Percentiles rank a stretch among this genome's conserved stretches.
Conservation (phyloP, 1,140 invertebrate genomes). For the Drosophila guanche region DNA sequence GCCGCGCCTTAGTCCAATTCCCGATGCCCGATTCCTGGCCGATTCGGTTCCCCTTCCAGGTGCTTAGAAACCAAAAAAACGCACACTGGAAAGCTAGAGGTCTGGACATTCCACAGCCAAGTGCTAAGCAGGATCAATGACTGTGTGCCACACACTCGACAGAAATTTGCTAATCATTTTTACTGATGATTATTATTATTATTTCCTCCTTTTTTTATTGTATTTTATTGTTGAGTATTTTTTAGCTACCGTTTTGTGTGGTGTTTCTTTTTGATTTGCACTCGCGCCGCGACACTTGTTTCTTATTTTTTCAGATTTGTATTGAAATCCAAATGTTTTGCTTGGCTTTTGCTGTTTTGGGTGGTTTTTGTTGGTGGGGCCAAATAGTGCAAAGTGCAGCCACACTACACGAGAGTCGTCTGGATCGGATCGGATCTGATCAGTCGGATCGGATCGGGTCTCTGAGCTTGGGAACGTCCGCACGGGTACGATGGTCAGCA, state of each 20-base stretch:
- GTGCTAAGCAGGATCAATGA: constrained; percentile 29
- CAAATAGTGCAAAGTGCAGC: constrained; percentile 53
- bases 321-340: constrained; percentile 26
- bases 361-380: constrained; percentile 29
- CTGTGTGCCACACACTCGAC: constrained; percentile 22
- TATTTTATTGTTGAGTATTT: constrained; percentile 5
- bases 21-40: constrained; percentile 19
- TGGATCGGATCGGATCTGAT: too few relatives aligned
- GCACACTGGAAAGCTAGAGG: constrained; percentile 14
- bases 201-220: constrained; percentile 26
- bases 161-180: constrained; percentile 38
- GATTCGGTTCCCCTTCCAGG: too few relatives aligned
- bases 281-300: constrained; percentile 62
- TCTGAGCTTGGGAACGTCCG: constrained; percentile 77
- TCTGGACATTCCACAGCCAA: constrained; percentile 13
- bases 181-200: constrained; percentile 44
- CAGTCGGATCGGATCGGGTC: too few relatives aligned
- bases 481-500: constrained; percentile 83
- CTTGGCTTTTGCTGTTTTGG: constrained; percentile 33
- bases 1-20: constrained; percentile 73
- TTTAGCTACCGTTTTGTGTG: constrained; percentile 40
- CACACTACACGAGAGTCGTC: constrained; percentile 38
- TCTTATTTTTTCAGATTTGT: constrained; percentile 4
- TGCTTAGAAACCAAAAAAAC: constrained; percentile 27
- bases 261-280: constrained; percentile 30